Evolutionary conservation across 2,113 vertebrate species (phyloP), one percentile per base, ranked within the genome.

Genomic region (Pholis gunnellus): DNA sequence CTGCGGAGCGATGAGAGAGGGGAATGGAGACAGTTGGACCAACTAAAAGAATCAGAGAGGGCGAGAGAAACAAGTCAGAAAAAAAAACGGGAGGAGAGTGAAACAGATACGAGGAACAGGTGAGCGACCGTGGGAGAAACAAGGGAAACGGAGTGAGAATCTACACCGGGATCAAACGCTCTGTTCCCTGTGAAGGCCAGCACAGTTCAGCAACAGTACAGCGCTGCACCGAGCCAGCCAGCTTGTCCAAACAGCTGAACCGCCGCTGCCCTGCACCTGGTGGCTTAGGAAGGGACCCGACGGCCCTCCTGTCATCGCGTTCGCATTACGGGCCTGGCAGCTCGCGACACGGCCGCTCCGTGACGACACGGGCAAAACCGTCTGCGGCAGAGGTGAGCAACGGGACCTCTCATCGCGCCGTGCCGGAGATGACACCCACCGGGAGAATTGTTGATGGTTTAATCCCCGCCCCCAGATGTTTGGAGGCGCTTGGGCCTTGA

Each of bases 241-340:
- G 72, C 68, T 87, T 84, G 75, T 91, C 80, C 83, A 84, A 85
- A 89, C 84, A 29, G 83, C 70, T 75, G 52, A 68, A 72, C 31
- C 63, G 0, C 66, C 22, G 78, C 82, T 34, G 79, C 78, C 65
- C 66, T 73, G 84, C 93, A 94, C 92, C 94, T 94, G 92, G 72
- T 69, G 86, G 78, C 76, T 84, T 34, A 48, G 65, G 65, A 75
- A 57, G 73, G 36, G 81, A 86, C 80, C 82, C 25, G 80, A 78
- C 72, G 42, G 73, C 68, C 65, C 71, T 29, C 78, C 88, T 94
- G 93, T 94, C 94, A 94, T 82, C 93, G 64, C 84, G 36, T 91
- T 87, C 79, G 6, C 85, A 94, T 94, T 94, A 93, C 73, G 46
- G 79, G 54, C 80, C 88, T 79, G 85, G 86, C 86, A 86, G 85